Evolutionary conservation across 2,888 invertebrate species (phyloP).

Genomic region (Mamestra brassicae): DNA sequence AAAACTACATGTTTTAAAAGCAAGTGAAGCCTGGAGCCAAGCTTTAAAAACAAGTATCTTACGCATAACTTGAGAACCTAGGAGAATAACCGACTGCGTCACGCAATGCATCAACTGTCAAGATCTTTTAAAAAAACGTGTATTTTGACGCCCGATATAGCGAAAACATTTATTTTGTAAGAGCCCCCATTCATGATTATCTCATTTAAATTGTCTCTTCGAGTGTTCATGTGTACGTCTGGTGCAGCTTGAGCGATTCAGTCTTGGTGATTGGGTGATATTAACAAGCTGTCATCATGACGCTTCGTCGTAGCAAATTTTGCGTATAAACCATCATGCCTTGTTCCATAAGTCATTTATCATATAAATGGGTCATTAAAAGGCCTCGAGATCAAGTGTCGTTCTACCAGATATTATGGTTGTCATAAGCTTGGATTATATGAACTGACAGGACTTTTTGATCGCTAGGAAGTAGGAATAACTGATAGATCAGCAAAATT

Average conservation of each 20-base stretch:
- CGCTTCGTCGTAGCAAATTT: not conserved
- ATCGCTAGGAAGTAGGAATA: no score
- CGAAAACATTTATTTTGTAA: not conserved
- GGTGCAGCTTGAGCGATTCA: not conserved
- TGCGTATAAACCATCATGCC: not conserved
- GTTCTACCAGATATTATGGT: no score
- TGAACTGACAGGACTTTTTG: no score
- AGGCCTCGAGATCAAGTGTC: no score
- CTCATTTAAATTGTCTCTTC: not conserved
- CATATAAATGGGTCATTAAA: no score
- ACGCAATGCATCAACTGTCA: slow-evolving; percentile 41
- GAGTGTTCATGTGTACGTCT: not conserved
- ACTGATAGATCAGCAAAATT: no score
- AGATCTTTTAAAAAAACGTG: slow-evolving; percentile 17
- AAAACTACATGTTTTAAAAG: slow-evolving; percentile 22
- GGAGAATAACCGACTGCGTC: slow-evolving; percentile 2
- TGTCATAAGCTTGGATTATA: no score
- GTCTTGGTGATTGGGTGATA: not conserved
- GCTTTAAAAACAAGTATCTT: slow-evolving; percentile 22
- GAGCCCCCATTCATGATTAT: not conserved
- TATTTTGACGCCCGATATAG: slow-evolving; percentile 8
- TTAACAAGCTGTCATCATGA: not conserved
- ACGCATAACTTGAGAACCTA: slow-evolving; percentile 29
- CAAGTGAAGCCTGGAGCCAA: slow-evolving; percentile 12
- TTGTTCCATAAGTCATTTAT: no score